A percentile compares a stretch with the other conserved stretches of the same genome.
These are phyloP conservation scores for Pterocles burchelli DNA, from an alignment of 2,113 vertebrate species.

Conservation along the genomic window DNA sequence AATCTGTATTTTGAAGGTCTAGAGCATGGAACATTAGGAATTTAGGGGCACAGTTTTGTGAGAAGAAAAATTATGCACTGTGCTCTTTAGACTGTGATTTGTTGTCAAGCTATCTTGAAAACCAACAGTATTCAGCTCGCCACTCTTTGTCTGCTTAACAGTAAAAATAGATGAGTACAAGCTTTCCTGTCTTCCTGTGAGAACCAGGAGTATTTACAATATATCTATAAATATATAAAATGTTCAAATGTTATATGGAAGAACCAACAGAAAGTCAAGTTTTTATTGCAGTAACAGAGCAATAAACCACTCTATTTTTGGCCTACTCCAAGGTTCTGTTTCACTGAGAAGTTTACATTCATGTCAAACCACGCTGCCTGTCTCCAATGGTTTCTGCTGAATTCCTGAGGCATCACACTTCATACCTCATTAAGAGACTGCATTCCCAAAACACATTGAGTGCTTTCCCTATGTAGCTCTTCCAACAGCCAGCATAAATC, in stretches of 20 bases:
- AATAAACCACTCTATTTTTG: background rate
- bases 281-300: background rate
- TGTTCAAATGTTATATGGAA: background rate
- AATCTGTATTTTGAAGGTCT: background rate
- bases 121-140: background rate
- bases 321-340: background rate
- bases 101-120: background rate
- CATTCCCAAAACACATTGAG: background rate
- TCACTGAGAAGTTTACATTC: background rate
- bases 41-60: background rate
- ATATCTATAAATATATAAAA: background rate
- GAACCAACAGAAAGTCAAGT: background rate
- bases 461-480: background rate
- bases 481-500: background rate
- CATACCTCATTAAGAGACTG: background rate
- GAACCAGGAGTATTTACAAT: background rate
- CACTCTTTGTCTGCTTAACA: background rate
- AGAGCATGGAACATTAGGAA: background rate
- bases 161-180: background rate
- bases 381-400: background rate
- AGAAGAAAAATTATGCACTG: background rate
- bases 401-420: conserved; percentile 39
- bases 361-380: background rate
- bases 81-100: background rate
- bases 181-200: background rate